Base-by-base conservation (phyloP, 2,113 vertebrate species). In the Chaetodon auriga region DNA sequence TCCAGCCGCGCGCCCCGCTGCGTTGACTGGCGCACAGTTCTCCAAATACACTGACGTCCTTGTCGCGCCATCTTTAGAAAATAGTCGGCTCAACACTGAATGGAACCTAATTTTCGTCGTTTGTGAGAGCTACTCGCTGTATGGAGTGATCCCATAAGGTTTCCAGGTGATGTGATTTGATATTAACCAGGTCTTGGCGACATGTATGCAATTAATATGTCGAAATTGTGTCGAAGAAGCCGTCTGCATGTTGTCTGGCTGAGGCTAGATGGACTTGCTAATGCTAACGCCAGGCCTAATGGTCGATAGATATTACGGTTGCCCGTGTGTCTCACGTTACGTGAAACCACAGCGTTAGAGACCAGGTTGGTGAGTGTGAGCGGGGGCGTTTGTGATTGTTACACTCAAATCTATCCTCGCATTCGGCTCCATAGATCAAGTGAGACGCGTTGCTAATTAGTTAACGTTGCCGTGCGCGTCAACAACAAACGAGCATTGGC, bases 61-160 rank as follows among this genome's bases (percentile, higher is more conserved):
- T 45, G 89, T 76, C 88, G 95, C 95, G 95, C 95, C 95, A 96
- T 96, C 95, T 95, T 96, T 90, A 71, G 85, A 95, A 95, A 93
- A 90, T 84, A 90, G 62, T 85, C 75, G 73, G 75, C 65, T 46
- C 75, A 71, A 38, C 62, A 38, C 78, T 92, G 89, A 93, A 89
- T 90, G 86, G 75, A 87, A 83, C 78, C 84, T 68, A 1, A 54
- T 78, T 73, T 79, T 68, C 60, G n/a, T 63, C 75, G 78, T 86
- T 74, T 81, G 36, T 38, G 54, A 58, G 53, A 70, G 23, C 78
- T 62, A 55, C 4, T 66, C 16, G 23, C 30, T 74, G 36, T 10
- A 75, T 87, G 78, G 84, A 87, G 30, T 79, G 63, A 82, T 55
- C 75, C 2, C 13, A 4, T 83, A 14, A 19, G 13, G 46, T 58